Percentiles rank a stretch among this genome's conserved stretches.
phyloP scores from a whole-genome alignment of 2,888 invertebrate species.

The Oligia latruncula region DNA sequence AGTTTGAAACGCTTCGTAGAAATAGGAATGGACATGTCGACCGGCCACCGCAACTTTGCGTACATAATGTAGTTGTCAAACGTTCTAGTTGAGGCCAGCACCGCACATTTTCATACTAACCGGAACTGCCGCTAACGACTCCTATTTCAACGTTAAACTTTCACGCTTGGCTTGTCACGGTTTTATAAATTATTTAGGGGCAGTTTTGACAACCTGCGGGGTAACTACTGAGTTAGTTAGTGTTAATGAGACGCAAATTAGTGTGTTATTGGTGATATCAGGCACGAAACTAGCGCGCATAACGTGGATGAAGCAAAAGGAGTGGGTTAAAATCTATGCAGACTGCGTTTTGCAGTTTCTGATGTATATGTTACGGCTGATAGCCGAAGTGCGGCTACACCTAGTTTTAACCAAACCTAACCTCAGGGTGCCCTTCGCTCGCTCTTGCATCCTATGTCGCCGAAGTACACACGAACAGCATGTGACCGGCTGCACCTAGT shows the following conservation, averaged over 20 bases:
- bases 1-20: slow-evolving; percentile 34
- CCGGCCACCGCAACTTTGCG: slow-evolving; percentile 59
- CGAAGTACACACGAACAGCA: no score
- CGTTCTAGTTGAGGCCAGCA: slow-evolving; percentile 32
- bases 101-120: slow-evolving; percentile 58
- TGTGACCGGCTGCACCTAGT: no score
- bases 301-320: neutral
- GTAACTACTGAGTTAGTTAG: neutral
- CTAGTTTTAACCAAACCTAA: no score
- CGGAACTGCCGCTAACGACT: slow-evolving; percentile 51
- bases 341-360: neutral
- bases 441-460: no score
- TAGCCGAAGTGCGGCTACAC: no score
- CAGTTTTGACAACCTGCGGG: slow-evolving; percentile 13
- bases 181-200: slow-evolving; percentile 32
- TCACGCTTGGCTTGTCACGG: slow-evolving; percentile 6
- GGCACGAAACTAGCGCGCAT: neutral
- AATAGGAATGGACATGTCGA: slow-evolving; percentile 48
- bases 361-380: no score
- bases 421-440: no score
- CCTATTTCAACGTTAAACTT: slow-evolving; percentile 44
- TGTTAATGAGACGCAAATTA: neutral
- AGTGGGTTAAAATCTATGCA: neutral
- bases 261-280: neutral
- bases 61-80: slow-evolving; percentile 59